phyloP scores from a whole-genome alignment of 2,888 invertebrate species.

The Hemistola chrysoprasaria region DNA sequence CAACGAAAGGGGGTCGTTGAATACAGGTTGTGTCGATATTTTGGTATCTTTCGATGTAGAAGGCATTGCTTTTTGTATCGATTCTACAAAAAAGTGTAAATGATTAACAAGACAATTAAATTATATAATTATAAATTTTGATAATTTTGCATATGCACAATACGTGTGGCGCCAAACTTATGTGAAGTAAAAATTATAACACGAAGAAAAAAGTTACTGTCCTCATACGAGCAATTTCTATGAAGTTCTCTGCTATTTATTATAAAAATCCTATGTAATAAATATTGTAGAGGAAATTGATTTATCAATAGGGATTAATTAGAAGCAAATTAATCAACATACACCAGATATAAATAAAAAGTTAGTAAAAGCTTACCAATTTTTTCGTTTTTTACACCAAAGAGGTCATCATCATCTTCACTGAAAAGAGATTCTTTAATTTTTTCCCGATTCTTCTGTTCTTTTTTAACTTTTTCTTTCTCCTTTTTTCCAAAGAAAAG shows the following conservation, averaged over 20 bases:
- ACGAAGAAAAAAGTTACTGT: too few relatives aligned
- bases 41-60: conserved; percentile 32
- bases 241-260: too few relatives aligned
- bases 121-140: too few relatives aligned
- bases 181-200: too few relatives aligned
- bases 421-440: conserved; percentile 55
- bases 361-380: conserved; percentile 39
- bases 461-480: conserved; percentile 20
- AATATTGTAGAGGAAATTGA: too few relatives aligned
- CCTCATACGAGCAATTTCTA: too few relatives aligned
- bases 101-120: too few relatives aligned
- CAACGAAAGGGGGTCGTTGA: conserved; percentile 59
- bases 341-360: conserved; percentile 5
- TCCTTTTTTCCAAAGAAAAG: conserved; percentile 47
- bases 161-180: too few relatives aligned
- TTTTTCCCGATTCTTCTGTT: conserved; percentile 12
- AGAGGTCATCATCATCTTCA: conserved; percentile 56
- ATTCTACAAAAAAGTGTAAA: conserved; percentile 32
- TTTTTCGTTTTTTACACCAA: conserved; percentile 47
- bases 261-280: too few relatives aligned
- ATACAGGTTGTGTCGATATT: conserved; percentile 46
- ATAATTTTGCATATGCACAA: too few relatives aligned
- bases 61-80: conserved; percentile 21
- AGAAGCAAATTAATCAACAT: too few relatives aligned
- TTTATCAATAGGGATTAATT: too few relatives aligned